Conservation (phyloP, 2,113 vertebrate genomes). For the Aegotheles bennettii region DNA sequence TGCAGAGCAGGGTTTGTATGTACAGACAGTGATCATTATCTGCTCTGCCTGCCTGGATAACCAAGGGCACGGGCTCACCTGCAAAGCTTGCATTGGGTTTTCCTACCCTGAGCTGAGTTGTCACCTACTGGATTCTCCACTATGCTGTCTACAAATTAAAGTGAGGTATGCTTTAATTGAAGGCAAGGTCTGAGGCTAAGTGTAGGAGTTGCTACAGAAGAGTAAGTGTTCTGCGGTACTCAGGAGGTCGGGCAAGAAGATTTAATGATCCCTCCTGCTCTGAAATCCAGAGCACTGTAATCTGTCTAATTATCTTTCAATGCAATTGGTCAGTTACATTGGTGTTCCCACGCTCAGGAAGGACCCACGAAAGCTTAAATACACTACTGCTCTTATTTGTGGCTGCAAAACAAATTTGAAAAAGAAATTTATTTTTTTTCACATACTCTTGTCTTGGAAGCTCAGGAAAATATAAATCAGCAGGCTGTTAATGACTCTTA, state of each 20-base stretch:
- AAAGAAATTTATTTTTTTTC: slow-evolving; percentile 31
- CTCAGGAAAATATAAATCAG: slow-evolving; percentile 58
- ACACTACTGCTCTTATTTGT: background rate
- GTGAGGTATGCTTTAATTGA: background rate
- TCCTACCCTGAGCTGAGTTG: background rate
- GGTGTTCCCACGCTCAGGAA: background rate
- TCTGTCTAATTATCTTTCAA: background rate
- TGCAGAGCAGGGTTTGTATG: background rate
- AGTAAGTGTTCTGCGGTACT: background rate
- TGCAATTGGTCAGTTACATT: background rate
- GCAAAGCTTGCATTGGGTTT: background rate
- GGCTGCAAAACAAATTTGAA: slow-evolving; percentile 4
- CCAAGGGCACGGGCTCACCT: background rate
- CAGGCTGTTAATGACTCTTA: slow-evolving; percentile 60
- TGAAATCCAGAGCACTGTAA: background rate
- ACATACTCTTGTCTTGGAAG: slow-evolving; percentile 57
- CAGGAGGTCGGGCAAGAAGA: background rate
- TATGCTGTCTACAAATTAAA: background rate
- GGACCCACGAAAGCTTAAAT: background rate
- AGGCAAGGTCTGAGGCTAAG: background rate
- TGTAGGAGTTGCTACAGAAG: background rate
- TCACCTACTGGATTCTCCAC: background rate
- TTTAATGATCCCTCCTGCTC: background rate
- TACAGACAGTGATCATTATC: accelerated
- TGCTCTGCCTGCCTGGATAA: background rate